Evolutionary conservation across 2,888 invertebrate genomes (phyloP).

Genomic region (Myopa testacea): DNA sequence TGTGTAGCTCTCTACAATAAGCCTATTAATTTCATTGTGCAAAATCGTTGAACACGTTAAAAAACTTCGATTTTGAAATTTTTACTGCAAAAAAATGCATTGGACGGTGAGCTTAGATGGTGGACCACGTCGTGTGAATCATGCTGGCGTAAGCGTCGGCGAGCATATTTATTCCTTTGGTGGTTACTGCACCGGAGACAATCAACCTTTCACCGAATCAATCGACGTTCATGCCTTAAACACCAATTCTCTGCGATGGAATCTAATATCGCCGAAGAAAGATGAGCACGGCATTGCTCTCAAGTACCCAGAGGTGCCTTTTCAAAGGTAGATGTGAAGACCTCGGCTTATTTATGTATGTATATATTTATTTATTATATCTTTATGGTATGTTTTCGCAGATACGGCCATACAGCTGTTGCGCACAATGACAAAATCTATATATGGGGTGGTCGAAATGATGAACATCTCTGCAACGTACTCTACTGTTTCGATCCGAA

Average conservation of each 20-base stretch:
- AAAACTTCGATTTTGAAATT: background rate
- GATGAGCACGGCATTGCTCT: constrained; percentile 67
- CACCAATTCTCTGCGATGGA: constrained; percentile 75
- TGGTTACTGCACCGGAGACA: constrained; percentile 82
- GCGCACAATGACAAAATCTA: constrained; percentile 79
- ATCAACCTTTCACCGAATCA: constrained; percentile 79
- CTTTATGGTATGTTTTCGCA: constrained; percentile 3
- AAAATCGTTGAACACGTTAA: background rate
- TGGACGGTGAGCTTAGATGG: constrained; percentile 91
- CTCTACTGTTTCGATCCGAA: constrained; percentile 86
- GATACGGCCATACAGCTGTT: constrained; percentile 92
- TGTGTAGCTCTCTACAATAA: no score
- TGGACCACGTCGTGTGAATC: constrained; percentile 91
- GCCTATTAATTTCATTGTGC: background rate
- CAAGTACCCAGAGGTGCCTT: constrained; percentile 74
- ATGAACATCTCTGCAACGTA: constrained; percentile 79
- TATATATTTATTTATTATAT: background rate
- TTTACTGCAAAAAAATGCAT: constrained; percentile 70
- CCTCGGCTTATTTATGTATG: background rate
- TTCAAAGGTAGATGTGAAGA: constrained; percentile 71
- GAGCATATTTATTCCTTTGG: constrained; percentile 90
- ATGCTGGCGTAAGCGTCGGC: constrained; percentile 86
- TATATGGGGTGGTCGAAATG: constrained; percentile 94
- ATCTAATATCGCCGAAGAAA: constrained; percentile 70
- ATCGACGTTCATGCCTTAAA: constrained; percentile 90